phyloP scores from a whole-genome alignment of 2,113 vertebrate species.

The Jaculus jaculus region DNA sequence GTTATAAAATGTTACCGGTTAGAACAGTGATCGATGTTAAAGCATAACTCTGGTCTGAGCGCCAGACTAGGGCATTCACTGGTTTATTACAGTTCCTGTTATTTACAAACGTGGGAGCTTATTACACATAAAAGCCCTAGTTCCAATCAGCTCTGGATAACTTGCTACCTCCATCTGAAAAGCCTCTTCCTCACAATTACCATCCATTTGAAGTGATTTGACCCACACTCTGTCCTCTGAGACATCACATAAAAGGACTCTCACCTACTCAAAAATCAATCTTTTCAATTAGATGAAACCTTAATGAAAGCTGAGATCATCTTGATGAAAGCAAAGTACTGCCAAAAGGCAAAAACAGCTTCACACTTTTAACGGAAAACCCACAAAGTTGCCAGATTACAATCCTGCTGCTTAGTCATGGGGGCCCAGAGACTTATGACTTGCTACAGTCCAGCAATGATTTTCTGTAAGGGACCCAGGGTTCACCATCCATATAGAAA shows the following conservation, averaged over 20 bases:
- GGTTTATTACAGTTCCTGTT: conserved; percentile 31
- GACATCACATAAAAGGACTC: conserved; percentile 75
- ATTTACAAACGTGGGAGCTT: conserved; percentile 65
- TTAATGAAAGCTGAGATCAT: conserved; percentile 79
- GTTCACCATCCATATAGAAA: background rate
- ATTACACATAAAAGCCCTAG: conserved; percentile 71
- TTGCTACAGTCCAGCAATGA: background rate
- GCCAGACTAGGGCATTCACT: background rate
- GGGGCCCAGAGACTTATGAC: conserved; percentile 5
- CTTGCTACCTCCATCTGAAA: conserved; percentile 72
- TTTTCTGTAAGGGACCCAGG: conserved; percentile 13
- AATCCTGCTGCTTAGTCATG: conserved; percentile 43
- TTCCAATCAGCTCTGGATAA: conserved; percentile 62
- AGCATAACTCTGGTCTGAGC: background rate
- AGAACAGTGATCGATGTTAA: background rate
- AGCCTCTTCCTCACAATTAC: conserved; percentile 74
- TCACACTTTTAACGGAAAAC: conserved; percentile 53
- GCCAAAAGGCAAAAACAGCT: conserved; percentile 70
- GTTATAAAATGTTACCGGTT: background rate
- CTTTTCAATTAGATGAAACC: conserved; percentile 80
- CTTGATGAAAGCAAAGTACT: conserved; percentile 74
- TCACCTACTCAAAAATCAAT: conserved; percentile 80
- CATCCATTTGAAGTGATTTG: conserved; percentile 76
- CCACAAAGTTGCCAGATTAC: conserved; percentile 55
- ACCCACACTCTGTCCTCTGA: conserved; percentile 74